Evolutionary conservation across 2,888 invertebrate species (phyloP), one percentile per base, ranked within the genome.

Genomic region (Drosophila subsilvestris): DNA sequence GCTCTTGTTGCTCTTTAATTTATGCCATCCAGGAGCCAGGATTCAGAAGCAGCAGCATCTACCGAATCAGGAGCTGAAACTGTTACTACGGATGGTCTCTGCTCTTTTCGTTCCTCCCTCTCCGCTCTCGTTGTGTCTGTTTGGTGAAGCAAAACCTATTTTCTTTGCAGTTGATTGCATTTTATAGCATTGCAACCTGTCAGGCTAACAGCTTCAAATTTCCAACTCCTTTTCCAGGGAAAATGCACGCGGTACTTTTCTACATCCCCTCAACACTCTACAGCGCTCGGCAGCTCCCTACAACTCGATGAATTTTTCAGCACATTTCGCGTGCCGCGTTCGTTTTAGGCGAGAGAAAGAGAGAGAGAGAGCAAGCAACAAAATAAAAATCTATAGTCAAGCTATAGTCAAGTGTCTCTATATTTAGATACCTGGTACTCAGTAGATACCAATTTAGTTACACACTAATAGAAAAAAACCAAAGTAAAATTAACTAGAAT

Each of bases 91-190:
- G 47, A 61, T 58, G 42, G 32, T 37, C 45, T 37, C 29, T 61
- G 14, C 55, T 9, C 18, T 25, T 29, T 50, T 43, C 45, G 48
- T 58, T 32, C 18, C 44, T 8, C 32, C 20, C 7, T 4, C 37
- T 48, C 44, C 27, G 42, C 44, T 43, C 61, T 61, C 50, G 32
- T 47, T 44, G 55, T 66, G 57, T 58, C 59, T 74, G 49, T 63
- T 86, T 84, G 83, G 80, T 88, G 88, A 86, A 74, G 80, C 76
- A 62, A 88, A 83, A 88, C 66, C 80, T 76, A 88, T 84, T 84
- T 84, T 82, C 86, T 83, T 86, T 88, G 83, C 83, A 86, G 86
- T 80, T 84, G 83, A 84, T 84, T 84, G 88, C 83, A 88, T 86
- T 84, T 84, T 88, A 84, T 88, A 88, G 86, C 83, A 82, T 72